Percentiles rank a stretch among this genome's conserved stretches.
Evolutionary conservation across 64 coral and sea anemone genomes (phyloP).

Genomic region (Pocillopora verrucosa): DNA sequence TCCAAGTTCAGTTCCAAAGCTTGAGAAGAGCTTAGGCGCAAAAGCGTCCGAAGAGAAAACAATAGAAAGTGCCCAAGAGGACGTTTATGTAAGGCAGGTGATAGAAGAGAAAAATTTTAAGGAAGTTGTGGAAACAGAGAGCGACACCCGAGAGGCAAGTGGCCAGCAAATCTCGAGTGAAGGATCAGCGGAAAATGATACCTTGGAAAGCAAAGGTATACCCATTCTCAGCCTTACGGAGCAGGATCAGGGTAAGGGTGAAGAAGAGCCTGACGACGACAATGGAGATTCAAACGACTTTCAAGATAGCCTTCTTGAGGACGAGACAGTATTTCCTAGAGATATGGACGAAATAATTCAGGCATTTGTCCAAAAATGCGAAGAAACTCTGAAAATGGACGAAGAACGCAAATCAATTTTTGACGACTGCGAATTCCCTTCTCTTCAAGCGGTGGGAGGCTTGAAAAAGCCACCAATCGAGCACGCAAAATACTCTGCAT

Average conservation of each 20-base stretch:
- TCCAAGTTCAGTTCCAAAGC: neutral
- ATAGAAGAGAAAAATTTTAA: neutral
- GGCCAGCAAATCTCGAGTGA: neutral
- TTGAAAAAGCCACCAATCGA: neutral
- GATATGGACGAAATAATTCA: conserved; percentile 77
- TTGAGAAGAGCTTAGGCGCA: neutral
- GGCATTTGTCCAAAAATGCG: conserved; percentile 60
- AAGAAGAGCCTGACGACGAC: neutral
- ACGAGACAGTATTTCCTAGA: conserved; percentile 56
- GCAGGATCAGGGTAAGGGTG: neutral
- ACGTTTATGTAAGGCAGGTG: neutral
- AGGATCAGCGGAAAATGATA: neutral
- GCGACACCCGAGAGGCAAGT: no score
- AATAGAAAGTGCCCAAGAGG: neutral
- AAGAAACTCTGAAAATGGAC: conserved; percentile 41
- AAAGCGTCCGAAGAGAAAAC: neutral
- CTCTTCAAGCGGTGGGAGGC: conserved; percentile 6
- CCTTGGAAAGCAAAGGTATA: neutral
- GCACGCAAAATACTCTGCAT: neutral
- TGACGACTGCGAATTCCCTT: conserved; percentile 61
- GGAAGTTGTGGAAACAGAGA: neutral
- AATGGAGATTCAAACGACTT: conserved; percentile 4
- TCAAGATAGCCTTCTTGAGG: conserved; percentile 44
- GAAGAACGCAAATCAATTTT: conserved; percentile 11
- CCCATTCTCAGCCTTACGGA: neutral